These are phyloP conservation scores for Notodonta dromedarius DNA, from an alignment of 2,888 invertebrate species.

Conservation along the genomic window DNA sequence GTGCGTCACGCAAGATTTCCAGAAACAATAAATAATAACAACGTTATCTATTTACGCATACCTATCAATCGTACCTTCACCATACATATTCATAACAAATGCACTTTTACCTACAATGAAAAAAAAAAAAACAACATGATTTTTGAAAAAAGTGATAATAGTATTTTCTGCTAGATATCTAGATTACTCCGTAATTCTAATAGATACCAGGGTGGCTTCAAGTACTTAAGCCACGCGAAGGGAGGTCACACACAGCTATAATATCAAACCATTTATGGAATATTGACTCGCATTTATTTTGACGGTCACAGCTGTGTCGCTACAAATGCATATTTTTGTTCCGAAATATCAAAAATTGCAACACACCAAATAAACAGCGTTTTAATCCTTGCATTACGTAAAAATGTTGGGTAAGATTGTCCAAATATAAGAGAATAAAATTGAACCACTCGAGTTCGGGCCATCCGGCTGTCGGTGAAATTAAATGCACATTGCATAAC, in stretches of 20 bases:
- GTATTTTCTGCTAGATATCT: no score
- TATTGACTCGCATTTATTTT: conserved; percentile 48
- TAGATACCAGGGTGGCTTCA: background rate
- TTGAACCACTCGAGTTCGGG: conserved; percentile 51
- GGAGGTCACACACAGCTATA: background rate
- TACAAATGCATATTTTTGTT: conserved; percentile 56
- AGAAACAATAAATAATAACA: conserved; percentile 28
- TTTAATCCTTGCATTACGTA: conserved; percentile 78
- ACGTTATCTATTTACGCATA: background rate
- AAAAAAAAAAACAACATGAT: background rate
- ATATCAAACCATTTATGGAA: conserved; percentile 42
- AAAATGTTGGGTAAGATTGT: conserved; percentile 70
- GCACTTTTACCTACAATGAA: background rate
- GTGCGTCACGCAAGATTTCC: conserved; percentile 21
- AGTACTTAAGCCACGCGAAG: no score
- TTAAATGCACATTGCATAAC: conserved; percentile 62
- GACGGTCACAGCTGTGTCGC: conserved; percentile 50
- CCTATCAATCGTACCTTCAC: background rate
- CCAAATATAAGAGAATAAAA: conserved; percentile 69
- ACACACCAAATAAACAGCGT: conserved; percentile 62
- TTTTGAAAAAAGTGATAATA: no score
- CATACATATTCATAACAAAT: background rate
- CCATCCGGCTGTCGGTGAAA: conserved; percentile 62
- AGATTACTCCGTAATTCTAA: no score
- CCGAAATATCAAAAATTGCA: conserved; percentile 74